A percentile compares a stretch with the other conserved stretches of the same genome.
phyloP scores from a whole-genome alignment of 2,113 vertebrate genomes.

The Ifrita kowaldi region DNA sequence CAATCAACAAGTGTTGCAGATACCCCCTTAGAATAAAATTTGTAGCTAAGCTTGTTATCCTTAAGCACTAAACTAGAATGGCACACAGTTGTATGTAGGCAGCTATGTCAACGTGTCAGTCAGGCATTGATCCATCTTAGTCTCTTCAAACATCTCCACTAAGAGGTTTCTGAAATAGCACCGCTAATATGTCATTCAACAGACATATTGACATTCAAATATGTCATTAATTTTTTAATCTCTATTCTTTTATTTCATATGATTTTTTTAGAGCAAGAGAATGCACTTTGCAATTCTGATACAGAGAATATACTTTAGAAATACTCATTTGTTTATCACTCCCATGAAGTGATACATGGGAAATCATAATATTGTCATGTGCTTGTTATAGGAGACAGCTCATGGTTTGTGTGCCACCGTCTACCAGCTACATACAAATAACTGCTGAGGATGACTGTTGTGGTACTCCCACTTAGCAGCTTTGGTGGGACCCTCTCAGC shows the following conservation, averaged over 20 bases:
- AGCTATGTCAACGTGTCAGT: background rate
- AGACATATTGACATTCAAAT: no score
- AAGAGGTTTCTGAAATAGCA: background rate
- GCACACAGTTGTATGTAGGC: background rate
- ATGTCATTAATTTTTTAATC: background rate
- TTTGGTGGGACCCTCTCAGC: background rate
- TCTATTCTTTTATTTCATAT: background rate
- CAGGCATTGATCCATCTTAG: background rate
- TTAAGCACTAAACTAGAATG: background rate
- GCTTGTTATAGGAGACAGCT: background rate
- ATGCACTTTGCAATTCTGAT: background rate
- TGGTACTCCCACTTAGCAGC: conserved; percentile 30
- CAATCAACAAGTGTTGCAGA: background rate
- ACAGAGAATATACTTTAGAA: background rate
- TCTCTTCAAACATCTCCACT: background rate
- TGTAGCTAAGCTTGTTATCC: background rate
- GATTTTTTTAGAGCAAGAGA: background rate
- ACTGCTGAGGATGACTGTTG: background rate
- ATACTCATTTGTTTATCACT: background rate
- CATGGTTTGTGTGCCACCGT: background rate
- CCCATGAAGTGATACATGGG: background rate
- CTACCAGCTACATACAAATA: background rate
- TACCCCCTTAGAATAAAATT: background rate
- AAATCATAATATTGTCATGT: conserved; percentile 31
- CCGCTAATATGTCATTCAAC: background rate